phyloP scores from a whole-genome alignment of 2,888 invertebrate species.

The Onthophagus sagittarius region DNA sequence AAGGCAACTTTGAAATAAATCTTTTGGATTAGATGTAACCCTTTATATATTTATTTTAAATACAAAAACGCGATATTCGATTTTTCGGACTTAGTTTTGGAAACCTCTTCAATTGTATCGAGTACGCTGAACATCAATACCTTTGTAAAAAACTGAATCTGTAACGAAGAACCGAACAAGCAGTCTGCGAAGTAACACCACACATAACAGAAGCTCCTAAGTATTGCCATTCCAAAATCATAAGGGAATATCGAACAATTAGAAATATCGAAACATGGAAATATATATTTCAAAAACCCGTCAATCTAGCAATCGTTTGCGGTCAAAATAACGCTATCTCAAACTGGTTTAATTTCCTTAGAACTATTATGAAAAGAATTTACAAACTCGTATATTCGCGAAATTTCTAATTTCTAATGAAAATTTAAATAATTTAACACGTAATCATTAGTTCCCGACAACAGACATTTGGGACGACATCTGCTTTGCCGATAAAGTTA shows the following conservation, averaged over 20 bases:
- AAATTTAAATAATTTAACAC: constrained; percentile 6
- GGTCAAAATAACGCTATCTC: background rate
- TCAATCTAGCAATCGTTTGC: constrained; percentile 23
- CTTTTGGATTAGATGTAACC: no score
- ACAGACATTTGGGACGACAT: constrained; percentile 22
- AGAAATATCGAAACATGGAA: constrained; percentile 25
- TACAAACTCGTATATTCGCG: constrained; percentile 19
- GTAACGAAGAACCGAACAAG: no score
- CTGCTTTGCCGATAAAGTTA: constrained; percentile 21
- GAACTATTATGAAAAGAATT: constrained; percentile 20
- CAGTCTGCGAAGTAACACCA: constrained; percentile 2
- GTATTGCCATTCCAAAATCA: constrained; percentile 19
- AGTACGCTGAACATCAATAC: no score
- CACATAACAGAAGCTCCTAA: background rate
- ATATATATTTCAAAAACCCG: constrained; percentile 22
- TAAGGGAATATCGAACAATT: constrained; percentile 23
- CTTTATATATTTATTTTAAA: no score
- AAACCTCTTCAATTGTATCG: no score
- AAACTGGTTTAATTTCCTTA: background rate
- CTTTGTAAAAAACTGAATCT: background rate
- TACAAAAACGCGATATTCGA: no score
- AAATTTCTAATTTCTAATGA: constrained; percentile 21
- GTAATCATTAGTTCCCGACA: constrained; percentile 18
- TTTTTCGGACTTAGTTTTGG: no score
- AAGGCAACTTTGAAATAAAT: no score